Evolutionary conservation across 2,113 vertebrate species (phyloP), one percentile per base, ranked within the genome.

Genomic region (Potamarius usumacintae): DNA sequence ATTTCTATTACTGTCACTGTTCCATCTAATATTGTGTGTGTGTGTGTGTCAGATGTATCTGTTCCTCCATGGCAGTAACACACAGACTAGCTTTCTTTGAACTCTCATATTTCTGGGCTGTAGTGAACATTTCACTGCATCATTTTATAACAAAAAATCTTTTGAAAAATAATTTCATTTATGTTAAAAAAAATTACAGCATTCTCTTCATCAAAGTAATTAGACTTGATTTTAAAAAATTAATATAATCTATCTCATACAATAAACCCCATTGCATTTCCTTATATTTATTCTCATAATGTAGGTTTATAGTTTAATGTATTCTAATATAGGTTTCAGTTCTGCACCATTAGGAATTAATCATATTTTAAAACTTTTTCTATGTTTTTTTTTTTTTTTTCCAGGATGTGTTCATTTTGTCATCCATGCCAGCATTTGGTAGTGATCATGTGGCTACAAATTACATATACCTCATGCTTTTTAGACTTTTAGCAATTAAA

Each of bases 21-120:
- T 48, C 74, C 69, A 83, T 91, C 82, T 88, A 88, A 89, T 89
- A 89, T 74, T 77, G 71, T 76, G 72, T 52, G 72, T 76, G 72
- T 50, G 72, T 76, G 72, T 76, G 48, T 52, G 48, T 74, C 71
- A 76, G 72, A 12, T 48, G 71, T 74, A 2, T 74, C 18, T 74
- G 34, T 50, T 74, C 42, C 34, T 74, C 34, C 71, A 50, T 18
- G 17, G 71, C 34, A 8, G 22, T n/a, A 65, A n/a, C 62, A n/a
- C 22, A 15, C 67, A 48, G 34, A 42, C 71, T 74, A 1, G 50
- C 50, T 22, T 9, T 48, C 30, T 71, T 7, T 71, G 5, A 30
- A 71, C 30, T 15, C 71, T 74, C 18, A 74, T 20, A 1, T 17
- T 34, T 72, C 30, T 34, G 27, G 12, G 67, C 67, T 34, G 5